A percentile compares a stretch with the other conserved stretches of the same genome.
Evolutionary conservation across 2,888 invertebrate species (phyloP).

Genomic region (Oeneis ivallda): DNA sequence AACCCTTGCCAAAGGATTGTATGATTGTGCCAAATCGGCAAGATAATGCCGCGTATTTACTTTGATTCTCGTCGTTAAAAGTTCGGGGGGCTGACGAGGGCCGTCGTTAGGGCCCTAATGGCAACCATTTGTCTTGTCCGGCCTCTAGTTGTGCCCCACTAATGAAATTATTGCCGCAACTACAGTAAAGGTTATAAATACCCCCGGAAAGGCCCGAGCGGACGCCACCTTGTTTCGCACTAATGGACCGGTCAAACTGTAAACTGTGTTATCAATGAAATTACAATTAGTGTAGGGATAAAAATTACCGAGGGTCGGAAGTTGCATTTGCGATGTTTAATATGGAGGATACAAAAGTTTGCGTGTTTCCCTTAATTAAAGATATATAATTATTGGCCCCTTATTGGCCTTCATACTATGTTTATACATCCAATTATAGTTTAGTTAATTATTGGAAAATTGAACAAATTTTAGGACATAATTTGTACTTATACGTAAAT

Average conservation of each 20-base stretch:
- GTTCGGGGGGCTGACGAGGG: conserved; percentile 77
- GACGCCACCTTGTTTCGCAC: conserved; percentile 78
- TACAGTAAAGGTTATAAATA: conserved; percentile 81
- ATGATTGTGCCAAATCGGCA: conserved; percentile 78
- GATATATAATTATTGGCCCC: conserved; percentile 4
- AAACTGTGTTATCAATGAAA: conserved; percentile 82
- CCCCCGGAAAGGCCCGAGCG: conserved; percentile 69
- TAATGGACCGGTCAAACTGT: conserved; percentile 82
- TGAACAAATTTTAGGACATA: no score
- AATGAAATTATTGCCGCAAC: conserved; percentile 83
- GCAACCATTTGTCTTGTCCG: conserved; percentile 82
- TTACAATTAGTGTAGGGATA: conserved; percentile 78
- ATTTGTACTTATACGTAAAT: no score
- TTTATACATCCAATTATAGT: not conserved
- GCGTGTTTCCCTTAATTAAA: conserved; percentile 32
- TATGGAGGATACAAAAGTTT: conserved; percentile 52
- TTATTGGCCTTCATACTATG: not conserved
- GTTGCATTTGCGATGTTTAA: conserved; percentile 63
- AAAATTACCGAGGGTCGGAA: conserved; percentile 74
- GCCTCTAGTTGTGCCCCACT: conserved; percentile 79
- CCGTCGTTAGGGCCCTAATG: conserved; percentile 81
- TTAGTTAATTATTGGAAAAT: no score
- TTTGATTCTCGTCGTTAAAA: conserved; percentile 82
- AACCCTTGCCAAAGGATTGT: conserved; percentile 70
- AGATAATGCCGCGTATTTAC: conserved; percentile 80